Percentiles rank a stretch among this genome's conserved stretches.
These are phyloP conservation scores for Oostethus manadensis DNA, from an alignment of 2,113 vertebrate genomes.

Conservation along the genomic window DNA sequence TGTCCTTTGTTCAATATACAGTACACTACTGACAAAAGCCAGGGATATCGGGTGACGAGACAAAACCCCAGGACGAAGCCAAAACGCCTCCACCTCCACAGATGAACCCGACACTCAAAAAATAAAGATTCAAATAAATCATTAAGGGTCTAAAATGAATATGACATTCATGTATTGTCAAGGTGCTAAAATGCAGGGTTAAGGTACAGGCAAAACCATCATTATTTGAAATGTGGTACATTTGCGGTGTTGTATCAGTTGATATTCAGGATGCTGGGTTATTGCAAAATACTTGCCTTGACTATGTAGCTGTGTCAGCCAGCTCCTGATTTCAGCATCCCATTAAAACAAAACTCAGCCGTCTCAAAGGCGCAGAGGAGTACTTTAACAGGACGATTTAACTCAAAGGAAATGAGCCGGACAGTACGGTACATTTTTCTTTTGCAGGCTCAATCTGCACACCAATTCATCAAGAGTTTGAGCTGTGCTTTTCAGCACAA, in stretches of 20 bases:
- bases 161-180: background rate
- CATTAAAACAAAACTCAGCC: slow-evolving; percentile 21
- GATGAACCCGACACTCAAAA: too few species aligned
- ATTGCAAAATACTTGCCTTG: background rate
- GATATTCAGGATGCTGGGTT: slow-evolving; percentile 1
- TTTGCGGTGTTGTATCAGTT: background rate
- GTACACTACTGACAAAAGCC: too few species aligned
- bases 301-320: background rate
- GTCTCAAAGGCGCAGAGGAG: slow-evolving; percentile 17
- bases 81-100: too few species aligned
- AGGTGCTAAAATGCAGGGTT: background rate
- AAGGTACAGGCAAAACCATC: background rate
- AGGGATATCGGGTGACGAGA: too few species aligned
- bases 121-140: too few species aligned
- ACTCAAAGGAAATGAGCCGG: slow-evolving; percentile 50
- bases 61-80: too few species aligned
- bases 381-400: slow-evolving; percentile 34
- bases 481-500: slow-evolving; percentile 10
- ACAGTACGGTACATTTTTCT: slow-evolving; percentile 31
- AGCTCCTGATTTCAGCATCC: slow-evolving; percentile 8
- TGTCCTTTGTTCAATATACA: too few species aligned
- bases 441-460: slow-evolving; percentile 28
- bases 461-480: slow-evolving; percentile 42
- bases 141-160: background rate
- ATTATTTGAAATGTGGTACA: background rate